phyloP scores from a whole-genome alignment of 2,797 vertebrate genomes.

The Squalus acanthias region DNA sequence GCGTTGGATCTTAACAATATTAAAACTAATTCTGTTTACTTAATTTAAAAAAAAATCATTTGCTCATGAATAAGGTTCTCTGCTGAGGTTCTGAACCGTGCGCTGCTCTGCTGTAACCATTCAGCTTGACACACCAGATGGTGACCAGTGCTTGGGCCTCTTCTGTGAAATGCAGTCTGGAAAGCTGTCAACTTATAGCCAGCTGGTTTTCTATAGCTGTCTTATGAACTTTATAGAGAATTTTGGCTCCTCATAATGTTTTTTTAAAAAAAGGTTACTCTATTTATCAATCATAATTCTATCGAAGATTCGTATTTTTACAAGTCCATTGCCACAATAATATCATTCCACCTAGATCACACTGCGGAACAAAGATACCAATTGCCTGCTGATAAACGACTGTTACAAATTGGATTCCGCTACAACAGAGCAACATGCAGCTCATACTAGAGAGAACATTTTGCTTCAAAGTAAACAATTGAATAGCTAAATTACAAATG shows the following conservation, averaged over 20 bases:
- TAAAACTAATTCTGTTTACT: not conserved
- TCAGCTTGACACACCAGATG: not conserved
- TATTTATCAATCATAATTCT: slow-evolving; percentile 5
- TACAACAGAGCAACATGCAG: not conserved
- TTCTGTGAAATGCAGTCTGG: not conserved
- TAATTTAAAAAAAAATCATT: not conserved
- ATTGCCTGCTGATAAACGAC: not conserved
- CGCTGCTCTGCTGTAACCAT: not conserved
- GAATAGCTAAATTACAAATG: not conserved
- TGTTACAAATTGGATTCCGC: not conserved
- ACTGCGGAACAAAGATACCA: not conserved
- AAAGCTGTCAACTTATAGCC: not conserved
- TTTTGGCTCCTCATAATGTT: not conserved
- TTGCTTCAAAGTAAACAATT: not conserved
- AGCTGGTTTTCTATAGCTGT: not conserved
- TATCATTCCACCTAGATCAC: not conserved
- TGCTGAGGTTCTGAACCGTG: not conserved
- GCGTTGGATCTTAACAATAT: not conserved
- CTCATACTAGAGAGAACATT: not conserved
- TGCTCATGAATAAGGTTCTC: not conserved
- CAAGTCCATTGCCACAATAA: not conserved
- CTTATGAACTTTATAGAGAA: too few species aligned
- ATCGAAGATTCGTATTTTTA: not conserved
- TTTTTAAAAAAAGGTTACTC: not conserved
- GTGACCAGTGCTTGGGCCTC: not conserved